Evolutionary conservation across 2,113 vertebrate species (phyloP).

Genomic region (Bombycilla garrulus): DNA sequence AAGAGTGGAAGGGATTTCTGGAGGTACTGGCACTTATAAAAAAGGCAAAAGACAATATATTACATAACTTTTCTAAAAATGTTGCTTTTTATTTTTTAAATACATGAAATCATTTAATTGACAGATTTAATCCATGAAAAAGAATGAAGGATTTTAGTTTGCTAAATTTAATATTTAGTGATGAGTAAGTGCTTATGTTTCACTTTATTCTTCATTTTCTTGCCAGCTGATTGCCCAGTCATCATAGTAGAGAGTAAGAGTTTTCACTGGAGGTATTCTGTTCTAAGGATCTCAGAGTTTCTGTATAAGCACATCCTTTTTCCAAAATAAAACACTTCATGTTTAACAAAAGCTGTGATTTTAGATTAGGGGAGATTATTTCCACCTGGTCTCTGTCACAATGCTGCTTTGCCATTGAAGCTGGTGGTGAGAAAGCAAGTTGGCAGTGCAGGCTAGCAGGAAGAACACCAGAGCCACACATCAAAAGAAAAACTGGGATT

Average conservation of each 20-base stretch:
- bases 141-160: background rate
- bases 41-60: background rate
- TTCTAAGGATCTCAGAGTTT: background rate
- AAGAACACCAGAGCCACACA: background rate
- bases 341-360: background rate
- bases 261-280: background rate
- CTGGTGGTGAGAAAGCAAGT: background rate
- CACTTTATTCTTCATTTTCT: background rate
- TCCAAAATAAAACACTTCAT: background rate
- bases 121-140: background rate
- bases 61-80: background rate
- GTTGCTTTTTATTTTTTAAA: background rate
- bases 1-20: background rate
- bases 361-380: background rate
- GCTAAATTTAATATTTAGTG: background rate
- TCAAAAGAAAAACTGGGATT: background rate
- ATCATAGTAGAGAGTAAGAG: background rate
- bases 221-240: background rate
- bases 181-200: background rate
- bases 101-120: background rate
- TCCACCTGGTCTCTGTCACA: background rate
- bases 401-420: background rate
- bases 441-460: background rate
- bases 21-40: background rate
- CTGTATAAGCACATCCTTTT: background rate